Percentiles rank a stretch among this genome's conserved stretches.
phyloP scores from a whole-genome alignment of 2,113 vertebrate species.

The Epinephelus fuscoguttatus region DNA sequence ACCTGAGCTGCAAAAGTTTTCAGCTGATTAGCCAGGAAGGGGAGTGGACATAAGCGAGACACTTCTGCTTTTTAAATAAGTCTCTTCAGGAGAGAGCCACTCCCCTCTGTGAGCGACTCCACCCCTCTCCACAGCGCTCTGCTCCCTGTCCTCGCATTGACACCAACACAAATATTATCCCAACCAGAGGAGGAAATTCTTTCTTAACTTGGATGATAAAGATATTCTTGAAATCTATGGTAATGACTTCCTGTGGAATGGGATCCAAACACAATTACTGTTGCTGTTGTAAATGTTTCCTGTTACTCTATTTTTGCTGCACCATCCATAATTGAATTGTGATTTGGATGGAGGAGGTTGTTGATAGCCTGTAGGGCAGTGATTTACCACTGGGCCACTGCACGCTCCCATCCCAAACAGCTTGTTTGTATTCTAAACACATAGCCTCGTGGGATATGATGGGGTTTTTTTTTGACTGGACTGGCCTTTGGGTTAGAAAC shows the following conservation, averaged over 20 bases:
- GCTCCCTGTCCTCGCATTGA: constrained; percentile 69
- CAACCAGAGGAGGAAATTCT: constrained; percentile 79
- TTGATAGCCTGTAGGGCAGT: constrained; percentile 70
- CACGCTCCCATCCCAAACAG: constrained; percentile 64
- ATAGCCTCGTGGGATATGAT: constrained; percentile 68
- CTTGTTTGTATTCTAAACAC: constrained; percentile 77
- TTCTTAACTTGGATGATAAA: constrained; percentile 78
- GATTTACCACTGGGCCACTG: constrained; percentile 69
- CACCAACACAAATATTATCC: constrained; percentile 83
- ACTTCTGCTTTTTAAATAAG: constrained; percentile 5
- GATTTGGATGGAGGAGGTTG: constrained; percentile 71
- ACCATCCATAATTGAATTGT: constrained; percentile 75
- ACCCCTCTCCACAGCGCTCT: constrained; percentile 32
- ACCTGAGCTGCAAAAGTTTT: constrained; percentile 26
- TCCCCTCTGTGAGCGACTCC: constrained; percentile 47
- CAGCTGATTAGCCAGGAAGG: constrained; percentile 20
- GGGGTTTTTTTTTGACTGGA: constrained; percentile 42
- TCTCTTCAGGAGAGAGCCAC: constrained; percentile 21
- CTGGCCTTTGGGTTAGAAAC: constrained; percentile 36
- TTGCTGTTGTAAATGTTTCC: constrained; percentile 78
- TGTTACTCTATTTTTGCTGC: constrained; percentile 72
- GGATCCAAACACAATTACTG: constrained; percentile 80
- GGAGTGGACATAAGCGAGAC: constrained; percentile 3
- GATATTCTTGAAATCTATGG: constrained; percentile 78
- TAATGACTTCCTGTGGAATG: constrained; percentile 82